phyloP scores from a whole-genome alignment of 2,888 invertebrate species.

The Plemyria rubiginata region DNA sequence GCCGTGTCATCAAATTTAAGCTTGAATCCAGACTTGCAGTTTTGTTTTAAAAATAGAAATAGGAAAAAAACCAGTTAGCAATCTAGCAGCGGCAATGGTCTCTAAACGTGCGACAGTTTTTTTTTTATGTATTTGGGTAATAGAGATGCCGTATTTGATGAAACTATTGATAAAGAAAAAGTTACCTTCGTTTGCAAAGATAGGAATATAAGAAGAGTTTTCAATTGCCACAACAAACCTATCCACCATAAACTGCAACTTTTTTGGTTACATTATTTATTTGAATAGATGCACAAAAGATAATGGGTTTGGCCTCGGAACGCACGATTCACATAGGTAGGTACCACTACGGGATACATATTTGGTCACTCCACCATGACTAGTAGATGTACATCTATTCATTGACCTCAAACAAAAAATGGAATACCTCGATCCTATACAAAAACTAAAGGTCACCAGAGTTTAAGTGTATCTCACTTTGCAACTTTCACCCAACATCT shows the following conservation, averaged over 20 bases:
- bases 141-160: too few species aligned
- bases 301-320: not conserved
- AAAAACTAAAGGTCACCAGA: slow-evolving; percentile 56
- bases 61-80: too few species aligned
- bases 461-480: slow-evolving; percentile 61
- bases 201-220: not conserved
- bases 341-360: not conserved
- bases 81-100: too few species aligned
- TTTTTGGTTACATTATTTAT: not conserved
- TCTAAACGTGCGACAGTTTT: too few species aligned
- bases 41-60: too few species aligned
- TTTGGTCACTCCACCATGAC: slow-evolving; percentile 19
- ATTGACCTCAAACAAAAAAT: slow-evolving; percentile 39
- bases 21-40: too few species aligned
- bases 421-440: slow-evolving; percentile 32
- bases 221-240: not conserved
- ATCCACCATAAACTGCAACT: not conserved
- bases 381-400: slow-evolving; percentile 21
- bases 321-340: slow-evolving; percentile 8
- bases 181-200: not conserved
- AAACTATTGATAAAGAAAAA: not conserved
- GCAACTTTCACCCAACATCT: slow-evolving; percentile 66
- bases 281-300: not conserved
- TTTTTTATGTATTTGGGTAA: too few species aligned
- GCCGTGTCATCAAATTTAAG: too few species aligned